Conservation (phyloP, 2,888 invertebrate genomes). For the Apamea monoglypha region DNA sequence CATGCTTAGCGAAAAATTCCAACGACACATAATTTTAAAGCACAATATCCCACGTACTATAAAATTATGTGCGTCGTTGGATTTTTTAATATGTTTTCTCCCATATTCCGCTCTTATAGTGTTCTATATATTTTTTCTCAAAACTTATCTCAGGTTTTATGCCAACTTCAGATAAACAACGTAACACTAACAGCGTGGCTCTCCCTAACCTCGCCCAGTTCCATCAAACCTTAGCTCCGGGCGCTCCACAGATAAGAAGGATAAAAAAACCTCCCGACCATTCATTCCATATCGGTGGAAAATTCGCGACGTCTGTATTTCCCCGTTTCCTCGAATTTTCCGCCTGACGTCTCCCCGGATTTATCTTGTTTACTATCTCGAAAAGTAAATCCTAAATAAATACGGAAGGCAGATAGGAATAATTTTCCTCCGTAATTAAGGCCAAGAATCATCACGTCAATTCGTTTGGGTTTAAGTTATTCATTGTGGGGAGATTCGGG, state of each 20-base stretch:
- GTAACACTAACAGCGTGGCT: slow-evolving; percentile 14
- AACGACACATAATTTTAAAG: slow-evolving; percentile 3
- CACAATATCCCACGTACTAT: not conserved
- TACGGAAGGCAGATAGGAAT: slow-evolving; percentile 53
- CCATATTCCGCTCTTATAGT: not conserved
- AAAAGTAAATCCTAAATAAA: slow-evolving; percentile 64
- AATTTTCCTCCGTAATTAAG: slow-evolving; percentile 56
- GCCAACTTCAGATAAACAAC: slow-evolving; percentile 33
- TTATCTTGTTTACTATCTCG: slow-evolving; percentile 63
- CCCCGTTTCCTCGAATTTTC: slow-evolving; percentile 53
- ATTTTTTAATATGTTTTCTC: not conserved
- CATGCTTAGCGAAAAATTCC: not conserved
- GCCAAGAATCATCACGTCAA: slow-evolving; percentile 45
- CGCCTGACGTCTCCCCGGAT: slow-evolving; percentile 51
- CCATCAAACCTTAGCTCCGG: slow-evolving; percentile 48
- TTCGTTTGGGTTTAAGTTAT: slow-evolving; percentile 49
- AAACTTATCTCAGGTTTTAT: slow-evolving; percentile 22
- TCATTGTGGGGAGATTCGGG: slow-evolving; percentile 42
- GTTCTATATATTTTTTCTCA: not conserved
- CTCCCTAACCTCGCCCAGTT: slow-evolving; percentile 7
- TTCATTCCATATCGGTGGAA: slow-evolving; percentile 62
- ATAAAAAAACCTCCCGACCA: slow-evolving; percentile 47
- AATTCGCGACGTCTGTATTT: slow-evolving; percentile 60
- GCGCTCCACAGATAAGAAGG: slow-evolving; percentile 52
- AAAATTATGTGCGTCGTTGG: slow-evolving; percentile 6